Conservation (phyloP, 1,140 invertebrate species). For the Octopus sinensis region DNA sequence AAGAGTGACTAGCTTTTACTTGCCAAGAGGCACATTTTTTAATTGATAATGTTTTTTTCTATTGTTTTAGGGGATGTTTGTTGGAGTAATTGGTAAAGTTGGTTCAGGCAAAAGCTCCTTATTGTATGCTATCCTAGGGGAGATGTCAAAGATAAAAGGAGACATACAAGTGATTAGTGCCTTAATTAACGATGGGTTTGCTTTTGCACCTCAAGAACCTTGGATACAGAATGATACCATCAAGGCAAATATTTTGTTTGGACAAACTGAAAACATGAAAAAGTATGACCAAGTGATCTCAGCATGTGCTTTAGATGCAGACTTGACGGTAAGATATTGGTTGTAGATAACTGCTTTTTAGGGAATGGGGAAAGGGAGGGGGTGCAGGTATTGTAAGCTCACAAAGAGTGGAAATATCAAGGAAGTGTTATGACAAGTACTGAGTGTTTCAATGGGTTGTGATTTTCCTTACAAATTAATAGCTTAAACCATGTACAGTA, state of each 20-base stretch:
- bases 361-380: no score
- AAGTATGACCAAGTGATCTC: constrained; percentile 73
- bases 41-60: background rate
- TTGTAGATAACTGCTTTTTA: no score
- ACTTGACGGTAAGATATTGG: constrained; percentile 61
- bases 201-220: constrained; percentile 78
- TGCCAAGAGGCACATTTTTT: no score
- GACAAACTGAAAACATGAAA: constrained; percentile 71
- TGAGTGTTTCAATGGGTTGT: no score
- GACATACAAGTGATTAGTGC: constrained; percentile 26
- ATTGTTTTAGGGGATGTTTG: constrained; percentile 46
- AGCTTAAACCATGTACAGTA: no score
- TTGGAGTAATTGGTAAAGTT: constrained; percentile 56
- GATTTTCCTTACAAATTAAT: no score
- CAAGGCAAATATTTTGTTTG: constrained; percentile 90
- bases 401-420: no score
- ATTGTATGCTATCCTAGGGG: constrained; percentile 50
- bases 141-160: constrained; percentile 46
- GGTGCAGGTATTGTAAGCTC: no score
- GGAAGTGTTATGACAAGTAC: no score
- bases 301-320: constrained; percentile 78
- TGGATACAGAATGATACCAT: constrained; percentile 90
- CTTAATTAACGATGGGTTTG: constrained; percentile 37
- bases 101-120: constrained; percentile 56
- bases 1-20: no score